Conservation (phyloP, 2,797 vertebrate species). For the Argyrosomus regius region DNA sequence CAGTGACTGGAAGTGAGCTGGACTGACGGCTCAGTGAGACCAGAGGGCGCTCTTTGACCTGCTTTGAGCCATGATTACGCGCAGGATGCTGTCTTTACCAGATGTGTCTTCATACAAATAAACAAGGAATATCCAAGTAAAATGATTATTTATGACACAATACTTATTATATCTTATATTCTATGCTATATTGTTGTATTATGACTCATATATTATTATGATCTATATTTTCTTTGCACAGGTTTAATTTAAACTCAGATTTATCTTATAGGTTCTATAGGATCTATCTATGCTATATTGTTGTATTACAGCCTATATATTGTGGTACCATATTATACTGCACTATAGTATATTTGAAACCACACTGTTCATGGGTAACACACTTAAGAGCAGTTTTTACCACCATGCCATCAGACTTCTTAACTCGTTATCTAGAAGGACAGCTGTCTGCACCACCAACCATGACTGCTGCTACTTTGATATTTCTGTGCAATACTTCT, state of each 20-base stretch:
- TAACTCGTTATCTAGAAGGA: too few relatives aligned
- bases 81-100: background rate
- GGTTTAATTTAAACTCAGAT: too few relatives aligned
- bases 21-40: slow-evolving; percentile 6
- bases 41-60: slow-evolving; percentile 53
- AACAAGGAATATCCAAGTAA: background rate
- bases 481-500: too few relatives aligned
- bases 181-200: background rate
- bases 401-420: too few relatives aligned
- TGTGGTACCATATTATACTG: too few relatives aligned
- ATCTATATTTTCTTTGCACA: too few relatives aligned
- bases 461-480: background rate
- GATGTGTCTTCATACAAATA: background rate
- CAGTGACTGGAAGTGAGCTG: slow-evolving; percentile 4
- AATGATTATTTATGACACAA: background rate
- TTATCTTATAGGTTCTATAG: background rate
- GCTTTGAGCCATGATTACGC: background rate
- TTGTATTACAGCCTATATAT: background rate
- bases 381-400: too few relatives aligned
- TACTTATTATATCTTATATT: background rate
- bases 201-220: background rate
- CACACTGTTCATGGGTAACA: background rate
- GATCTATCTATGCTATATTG: background rate
- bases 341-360: background rate
- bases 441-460: too few relatives aligned